phyloP scores from a whole-genome alignment of 35 echinoderm and acorn worm species.

The Eucidaris tribuloides region DNA sequence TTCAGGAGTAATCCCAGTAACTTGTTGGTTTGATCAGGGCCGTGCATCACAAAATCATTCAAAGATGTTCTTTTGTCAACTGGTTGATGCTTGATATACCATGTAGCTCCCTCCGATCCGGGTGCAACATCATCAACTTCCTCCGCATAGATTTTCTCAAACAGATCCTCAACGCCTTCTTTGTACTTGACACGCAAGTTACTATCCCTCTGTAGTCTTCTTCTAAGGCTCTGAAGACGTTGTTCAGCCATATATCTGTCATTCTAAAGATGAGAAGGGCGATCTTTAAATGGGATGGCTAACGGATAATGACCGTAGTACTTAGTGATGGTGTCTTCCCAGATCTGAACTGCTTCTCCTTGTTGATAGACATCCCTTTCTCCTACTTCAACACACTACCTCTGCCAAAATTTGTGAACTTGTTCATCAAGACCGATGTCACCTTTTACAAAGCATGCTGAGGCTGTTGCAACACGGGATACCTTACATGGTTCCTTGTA shows the following conservation, averaged over 20 bases:
- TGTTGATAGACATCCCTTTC: conserved; percentile 39
- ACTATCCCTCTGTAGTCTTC: conserved; percentile 25
- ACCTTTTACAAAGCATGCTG: too few relatives aligned
- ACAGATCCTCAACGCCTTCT: not conserved
- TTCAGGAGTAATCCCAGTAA: conserved; percentile 26
- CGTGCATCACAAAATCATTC: conserved; percentile 16
- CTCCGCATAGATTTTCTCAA: not conserved
- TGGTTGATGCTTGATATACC: conserved; percentile 44
- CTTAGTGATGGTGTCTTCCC: conserved; percentile 4
- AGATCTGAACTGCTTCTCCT: conserved; percentile 30
- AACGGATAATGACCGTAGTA: conserved; percentile 55
- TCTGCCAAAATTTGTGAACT: not conserved
- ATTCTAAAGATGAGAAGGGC: conserved; percentile 3
- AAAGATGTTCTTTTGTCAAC: conserved; percentile 14
- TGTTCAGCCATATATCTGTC: conserved; percentile 36
- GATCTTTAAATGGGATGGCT: conserved; percentile 31
- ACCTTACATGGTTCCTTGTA: not conserved
- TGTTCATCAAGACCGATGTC: not conserved
- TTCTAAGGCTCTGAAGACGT: conserved; percentile 11
- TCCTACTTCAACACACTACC: not conserved
- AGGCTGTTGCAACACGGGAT: not conserved
- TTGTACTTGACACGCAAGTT: not conserved
- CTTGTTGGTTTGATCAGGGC: conserved; percentile 29
- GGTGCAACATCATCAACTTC: not conserved
- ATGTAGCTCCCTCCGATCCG: not conserved